phyloP scores from a whole-genome alignment of 2,113 vertebrate species.

The Phalacrocorax carbo region DNA sequence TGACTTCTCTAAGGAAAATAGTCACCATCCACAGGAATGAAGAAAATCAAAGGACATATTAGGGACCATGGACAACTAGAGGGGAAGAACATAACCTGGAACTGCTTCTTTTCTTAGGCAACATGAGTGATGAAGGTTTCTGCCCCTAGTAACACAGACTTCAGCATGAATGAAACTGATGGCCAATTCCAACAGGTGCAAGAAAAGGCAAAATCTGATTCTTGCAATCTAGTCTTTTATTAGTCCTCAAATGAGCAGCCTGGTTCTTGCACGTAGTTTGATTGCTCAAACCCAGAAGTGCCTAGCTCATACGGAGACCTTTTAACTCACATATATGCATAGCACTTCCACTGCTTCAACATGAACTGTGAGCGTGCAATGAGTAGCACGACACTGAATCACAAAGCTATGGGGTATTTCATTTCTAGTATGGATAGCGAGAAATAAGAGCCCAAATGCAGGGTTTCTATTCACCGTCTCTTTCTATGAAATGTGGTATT shows the following conservation, averaged over 20 bases:
- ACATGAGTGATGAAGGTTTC: background rate
- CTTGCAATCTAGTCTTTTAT: background rate
- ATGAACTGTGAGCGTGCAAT: background rate
- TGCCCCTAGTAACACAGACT: background rate
- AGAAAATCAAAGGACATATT: background rate
- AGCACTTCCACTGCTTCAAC: background rate
- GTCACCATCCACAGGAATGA: background rate
- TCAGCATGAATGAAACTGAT: background rate
- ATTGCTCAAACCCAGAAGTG: background rate
- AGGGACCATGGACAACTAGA: background rate
- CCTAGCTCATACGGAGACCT: background rate
- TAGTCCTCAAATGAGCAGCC: background rate
- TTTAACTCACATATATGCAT: background rate
- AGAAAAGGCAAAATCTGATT: background rate
- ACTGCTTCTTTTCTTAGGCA: background rate
- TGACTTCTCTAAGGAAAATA: background rate
- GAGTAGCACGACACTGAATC: background rate
- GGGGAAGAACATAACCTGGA: background rate
- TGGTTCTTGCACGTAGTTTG: background rate
- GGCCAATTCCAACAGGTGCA: background rate
- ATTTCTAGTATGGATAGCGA: background rate
- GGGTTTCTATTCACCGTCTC: background rate
- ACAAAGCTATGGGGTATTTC: background rate
- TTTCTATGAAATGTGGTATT: slow-evolving; percentile 55
- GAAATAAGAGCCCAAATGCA: background rate